A percentile compares a stretch with the other conserved stretches of the same genome.
Conservation (phyloP, 2,888 invertebrate species). For the Luperina testacea region DNA sequence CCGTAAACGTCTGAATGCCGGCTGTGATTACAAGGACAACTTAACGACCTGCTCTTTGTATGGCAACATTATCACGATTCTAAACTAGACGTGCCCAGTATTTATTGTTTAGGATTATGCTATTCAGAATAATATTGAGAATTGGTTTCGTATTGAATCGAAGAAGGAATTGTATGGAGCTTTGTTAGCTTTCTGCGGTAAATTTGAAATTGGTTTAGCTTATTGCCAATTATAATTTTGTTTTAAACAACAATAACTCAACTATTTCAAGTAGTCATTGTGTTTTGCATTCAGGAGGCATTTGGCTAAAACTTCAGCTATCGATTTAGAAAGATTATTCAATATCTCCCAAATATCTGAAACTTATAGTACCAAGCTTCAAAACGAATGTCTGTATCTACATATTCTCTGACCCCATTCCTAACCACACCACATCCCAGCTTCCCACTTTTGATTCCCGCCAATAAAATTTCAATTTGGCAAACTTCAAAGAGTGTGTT, state of each 20-base stretch:
- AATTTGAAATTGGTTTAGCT: not conserved
- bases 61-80: slow-evolving; percentile 47
- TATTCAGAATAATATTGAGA: slow-evolving; percentile 38
- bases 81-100: slow-evolving; percentile 33
- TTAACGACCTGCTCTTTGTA: slow-evolving; percentile 51
- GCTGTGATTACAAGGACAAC: slow-evolving; percentile 38
- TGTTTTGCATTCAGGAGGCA: not conserved
- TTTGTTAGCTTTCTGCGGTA: slow-evolving; percentile 2
- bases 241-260: not conserved
- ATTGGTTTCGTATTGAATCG: slow-evolving; percentile 38
- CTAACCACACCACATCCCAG: not conserved
- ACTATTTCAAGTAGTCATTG: not conserved
- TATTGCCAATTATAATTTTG: not conserved
- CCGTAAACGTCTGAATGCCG: slow-evolving; percentile 26
- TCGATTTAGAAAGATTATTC: not conserved
- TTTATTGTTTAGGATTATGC: slow-evolving; percentile 41
- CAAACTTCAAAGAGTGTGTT: slow-evolving; percentile 55
- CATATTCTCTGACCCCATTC: not conserved
- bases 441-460: slow-evolving; percentile 24
- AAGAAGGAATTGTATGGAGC: not conserved
- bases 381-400: not conserved
- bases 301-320: not conserved
- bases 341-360: not conserved
- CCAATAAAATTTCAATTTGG: slow-evolving; percentile 47
- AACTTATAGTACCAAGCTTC: not conserved